Evolutionary conservation across 1,140 invertebrate species (phyloP), one percentile per base, ranked within the genome.

Genomic region (Bursaphelenchus mucronatus): DNA sequence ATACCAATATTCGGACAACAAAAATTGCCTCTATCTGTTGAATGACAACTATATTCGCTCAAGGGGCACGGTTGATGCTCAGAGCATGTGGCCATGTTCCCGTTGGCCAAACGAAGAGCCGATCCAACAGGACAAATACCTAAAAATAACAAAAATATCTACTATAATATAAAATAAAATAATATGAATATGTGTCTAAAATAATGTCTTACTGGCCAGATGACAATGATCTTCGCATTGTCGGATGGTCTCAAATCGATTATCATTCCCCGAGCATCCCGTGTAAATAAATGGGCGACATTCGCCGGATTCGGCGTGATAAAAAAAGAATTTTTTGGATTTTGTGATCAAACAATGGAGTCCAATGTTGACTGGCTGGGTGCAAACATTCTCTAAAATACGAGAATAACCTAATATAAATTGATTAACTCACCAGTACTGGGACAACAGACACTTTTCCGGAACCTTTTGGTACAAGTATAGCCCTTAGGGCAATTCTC

Each of bases 241-340:
- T 10, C 50, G 39, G 15, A 71, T 9, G 3, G 75, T 78, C 54
- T 76, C 44, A 56, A 78, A 78, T 10, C 77, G 62, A 51, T 78
- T 78, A 13, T 53, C 67, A 59, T 72, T 77, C 6, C 75, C 75
- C 8, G 62, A 64, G 55, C 76, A 78, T 40, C 75, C 77, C 11
- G 74, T 65, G 61, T 77, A 78, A 13, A 65, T 52, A 46, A 79
- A 79, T 8, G 76, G 71, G 9, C 57, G 57, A 50, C 57, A 59
- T 43, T 59, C 57, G 11, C 57, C 57, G 17, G 47, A 30, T 59
- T 30, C 40, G 13, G 13, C 1, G 40, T 59, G 13, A 39, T 59
- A 59, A 43, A 44, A 43, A 44, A 59, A 59, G 21, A 46, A 50
- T 30, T 44, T 39, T 46, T 17, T 17, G 15, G 57, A 44, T 19